These are phyloP conservation scores for Alosa sapidissima DNA, from an alignment of 2,797 vertebrate species.

Conservation along the genomic window DNA sequence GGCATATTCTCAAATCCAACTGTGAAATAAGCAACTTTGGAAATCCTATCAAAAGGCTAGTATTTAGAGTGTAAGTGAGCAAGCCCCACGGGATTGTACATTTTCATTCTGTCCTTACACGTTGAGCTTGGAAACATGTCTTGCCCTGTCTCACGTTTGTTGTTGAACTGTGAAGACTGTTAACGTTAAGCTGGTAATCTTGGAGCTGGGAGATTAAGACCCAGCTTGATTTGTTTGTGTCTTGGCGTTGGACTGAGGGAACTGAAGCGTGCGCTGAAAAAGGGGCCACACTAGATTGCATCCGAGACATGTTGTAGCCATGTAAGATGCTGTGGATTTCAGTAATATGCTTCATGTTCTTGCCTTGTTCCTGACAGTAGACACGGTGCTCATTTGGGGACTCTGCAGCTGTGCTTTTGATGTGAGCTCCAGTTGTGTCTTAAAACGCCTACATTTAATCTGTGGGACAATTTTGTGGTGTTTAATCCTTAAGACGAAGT, in stretches of 20 bases:
- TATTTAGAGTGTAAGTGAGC: constrained; percentile 56
- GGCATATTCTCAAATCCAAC: constrained; percentile 37
- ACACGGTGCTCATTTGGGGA: constrained; percentile 75
- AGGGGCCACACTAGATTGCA: constrained; percentile 64
- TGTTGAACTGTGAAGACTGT: constrained; percentile 68
- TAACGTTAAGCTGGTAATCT: constrained; percentile 66
- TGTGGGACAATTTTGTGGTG: constrained; percentile 29
- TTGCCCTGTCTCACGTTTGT: constrained; percentile 25
- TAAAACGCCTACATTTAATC: constrained; percentile 55
- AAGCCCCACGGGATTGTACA: constrained; percentile 46
- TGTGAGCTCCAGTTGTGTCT: constrained; percentile 50
- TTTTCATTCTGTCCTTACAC: constrained; percentile 55
- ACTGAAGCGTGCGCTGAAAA: constrained; percentile 51
- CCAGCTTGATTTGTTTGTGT: constrained; percentile 55
- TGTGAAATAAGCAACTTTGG: constrained; percentile 65
- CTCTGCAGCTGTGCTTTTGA: constrained; percentile 69
- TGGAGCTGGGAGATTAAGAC: constrained; percentile 66
- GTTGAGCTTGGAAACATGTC: not conserved
- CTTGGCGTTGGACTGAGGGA: constrained; percentile 38
- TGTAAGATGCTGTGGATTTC: constrained; percentile 60
- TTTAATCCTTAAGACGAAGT: constrained; percentile 73
- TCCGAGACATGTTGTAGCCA: constrained; percentile 59
- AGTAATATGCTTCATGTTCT: constrained; percentile 70
- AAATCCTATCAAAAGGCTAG: constrained; percentile 62
- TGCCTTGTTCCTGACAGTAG: constrained; percentile 62